A percentile compares a stretch with the other conserved stretches of the same genome.
These are phyloP conservation scores for Diceros bicornis DNA, from an alignment of 2,797 vertebrate species.

Conservation along the genomic window DNA sequence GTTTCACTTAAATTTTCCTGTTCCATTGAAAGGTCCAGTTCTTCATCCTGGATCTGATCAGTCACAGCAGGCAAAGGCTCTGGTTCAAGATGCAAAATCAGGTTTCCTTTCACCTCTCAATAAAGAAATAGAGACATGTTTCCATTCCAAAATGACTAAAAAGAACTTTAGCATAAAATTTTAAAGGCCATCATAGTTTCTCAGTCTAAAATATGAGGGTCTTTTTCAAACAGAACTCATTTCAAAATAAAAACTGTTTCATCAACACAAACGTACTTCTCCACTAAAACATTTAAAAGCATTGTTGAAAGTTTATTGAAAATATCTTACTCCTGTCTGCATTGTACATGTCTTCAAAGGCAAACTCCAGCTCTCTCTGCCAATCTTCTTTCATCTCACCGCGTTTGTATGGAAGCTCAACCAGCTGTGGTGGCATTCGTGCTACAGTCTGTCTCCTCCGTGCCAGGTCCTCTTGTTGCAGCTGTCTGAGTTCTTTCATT, in stretches of 20 bases:
- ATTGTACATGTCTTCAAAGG: conserved; percentile 96
- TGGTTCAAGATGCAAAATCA: conserved; percentile 93
- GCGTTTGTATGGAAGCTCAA: conserved; percentile 92
- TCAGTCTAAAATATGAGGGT: conserved; percentile 39
- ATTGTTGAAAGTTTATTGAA: neutral
- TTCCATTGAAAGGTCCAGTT: conserved; percentile 95
- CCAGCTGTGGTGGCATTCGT: conserved; percentile 93
- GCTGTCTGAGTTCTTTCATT: conserved; percentile 93
- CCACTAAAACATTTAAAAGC: conserved; percentile 32
- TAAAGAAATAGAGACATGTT: conserved; percentile 72
- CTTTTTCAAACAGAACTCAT: conserved; percentile 52
- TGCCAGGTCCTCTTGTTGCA: conserved; percentile 94
- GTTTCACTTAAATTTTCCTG: conserved; percentile 82
- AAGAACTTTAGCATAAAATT: conserved; percentile 57
- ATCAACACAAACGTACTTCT: conserved; percentile 23
- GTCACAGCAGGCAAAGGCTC: conserved; percentile 93
- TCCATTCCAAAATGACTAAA: conserved; percentile 66
- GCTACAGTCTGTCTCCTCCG: conserved; percentile 91
- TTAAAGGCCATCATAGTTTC: neutral
- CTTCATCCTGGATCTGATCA: conserved; percentile 91
- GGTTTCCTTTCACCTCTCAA: conserved; percentile 93
- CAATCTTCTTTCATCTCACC: conserved; percentile 92
- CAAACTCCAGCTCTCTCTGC: conserved; percentile 96
- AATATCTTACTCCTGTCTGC: conserved; percentile 92
- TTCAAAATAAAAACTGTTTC: conserved; percentile 62